phyloP scores from a whole-genome alignment of 2,888 invertebrate genomes.

The Anthophora plumipes region DNA sequence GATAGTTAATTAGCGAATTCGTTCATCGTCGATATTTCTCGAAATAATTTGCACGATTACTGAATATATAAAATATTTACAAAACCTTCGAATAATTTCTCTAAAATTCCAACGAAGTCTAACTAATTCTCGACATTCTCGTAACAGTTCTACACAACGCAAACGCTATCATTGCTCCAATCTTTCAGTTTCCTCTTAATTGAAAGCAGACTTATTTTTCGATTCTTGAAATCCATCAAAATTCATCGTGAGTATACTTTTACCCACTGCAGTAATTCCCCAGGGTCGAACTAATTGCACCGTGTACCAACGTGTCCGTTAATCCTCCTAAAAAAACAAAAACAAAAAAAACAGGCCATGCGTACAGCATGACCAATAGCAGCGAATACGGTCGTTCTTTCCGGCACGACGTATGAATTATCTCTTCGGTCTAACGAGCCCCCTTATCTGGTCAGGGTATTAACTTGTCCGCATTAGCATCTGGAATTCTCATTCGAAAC shows the following conservation, averaged over 20 bases:
- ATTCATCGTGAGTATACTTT: not conserved
- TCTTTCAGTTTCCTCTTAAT: not conserved
- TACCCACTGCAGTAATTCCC: not conserved
- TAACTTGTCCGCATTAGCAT: slow-evolving; percentile 66
- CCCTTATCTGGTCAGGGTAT: slow-evolving; percentile 61
- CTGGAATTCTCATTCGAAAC: slow-evolving; percentile 53
- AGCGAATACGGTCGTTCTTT: slow-evolving; percentile 26
- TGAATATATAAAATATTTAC: too few relatives aligned
- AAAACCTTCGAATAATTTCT: too few relatives aligned
- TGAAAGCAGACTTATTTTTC: not conserved
- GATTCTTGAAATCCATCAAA: not conserved
- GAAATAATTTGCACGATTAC: not conserved
- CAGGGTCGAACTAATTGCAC: slow-evolving; percentile 34
- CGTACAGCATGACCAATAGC: slow-evolving; percentile 13
- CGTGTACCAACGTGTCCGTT: slow-evolving; percentile 10
- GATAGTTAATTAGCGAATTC: too few relatives aligned
- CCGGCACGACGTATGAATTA: slow-evolving; percentile 55
- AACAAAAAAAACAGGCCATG: slow-evolving; percentile 17
- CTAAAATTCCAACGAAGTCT: too few relatives aligned
- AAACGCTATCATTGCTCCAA: not conserved
- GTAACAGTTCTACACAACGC: too few relatives aligned
- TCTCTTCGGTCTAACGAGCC: slow-evolving; percentile 42
- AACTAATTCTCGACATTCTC: too few relatives aligned
- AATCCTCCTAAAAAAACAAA: slow-evolving; percentile 6
- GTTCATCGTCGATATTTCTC: too few relatives aligned